Base-by-base conservation (phyloP, 2,888 invertebrate genomes). In the Caenorhabditis virilis region DNA sequence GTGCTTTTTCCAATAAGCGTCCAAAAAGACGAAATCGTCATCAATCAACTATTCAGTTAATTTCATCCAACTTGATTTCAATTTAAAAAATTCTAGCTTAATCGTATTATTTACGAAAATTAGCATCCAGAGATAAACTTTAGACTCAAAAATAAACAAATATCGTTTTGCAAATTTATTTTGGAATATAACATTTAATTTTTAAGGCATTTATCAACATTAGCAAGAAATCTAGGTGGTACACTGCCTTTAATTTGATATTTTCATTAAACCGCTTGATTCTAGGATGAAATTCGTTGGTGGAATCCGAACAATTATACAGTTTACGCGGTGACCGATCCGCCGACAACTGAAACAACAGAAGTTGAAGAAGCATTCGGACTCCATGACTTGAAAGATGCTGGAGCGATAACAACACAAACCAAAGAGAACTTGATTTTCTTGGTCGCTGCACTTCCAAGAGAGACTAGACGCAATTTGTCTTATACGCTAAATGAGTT, bases 361-460 rank as follows among this genome's bases (percentile, higher is more conserved):
- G 77, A 78, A 53, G 63, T 73, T 0, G 73, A 77, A 36, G 74
- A 80, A 25, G 80, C 78, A 1, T 78, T 79, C 51, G 81, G 81
- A 35, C 43, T 78, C n/a, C 61, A 70, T 41, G 81, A 79, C 26
- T 46, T 80, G 16, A 65, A 74, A 60, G 82, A 81, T 45, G 72
- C 70, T 15, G 82, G 82, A 39, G 77, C 82, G 1, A 82, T 82
- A 15, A 83, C 82, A n/a, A 81, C 80, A 1, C 71, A 71, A 46
- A 78, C 82, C 0, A 82, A 79, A 47, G 82, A 82, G 51, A 83
- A 82, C 53, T 52, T 82, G 7, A 82, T 82, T 13, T 82, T 80
- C 47, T 42, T 81, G 25, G 82, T 82, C 15, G 79, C 82, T 2
- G 78, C 81, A 6, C 51, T 83, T 36, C 77, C 80, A 13, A 42